Evolutionary conservation across 2,888 invertebrate species (phyloP).

Genomic region (Sialis fuliginosa): DNA sequence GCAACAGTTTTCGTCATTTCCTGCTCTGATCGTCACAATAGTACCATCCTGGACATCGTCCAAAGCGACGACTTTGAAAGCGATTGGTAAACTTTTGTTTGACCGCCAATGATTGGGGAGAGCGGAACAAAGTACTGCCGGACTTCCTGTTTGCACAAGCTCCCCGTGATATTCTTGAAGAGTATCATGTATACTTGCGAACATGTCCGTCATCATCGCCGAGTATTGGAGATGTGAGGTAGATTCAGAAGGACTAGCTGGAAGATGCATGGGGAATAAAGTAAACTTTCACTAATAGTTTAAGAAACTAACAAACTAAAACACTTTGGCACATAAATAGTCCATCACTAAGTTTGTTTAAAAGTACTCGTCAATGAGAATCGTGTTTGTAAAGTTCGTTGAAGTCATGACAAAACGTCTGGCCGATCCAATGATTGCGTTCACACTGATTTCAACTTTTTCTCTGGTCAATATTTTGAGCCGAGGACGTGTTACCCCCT

Average conservation of each 20-base stretch:
- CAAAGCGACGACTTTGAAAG: slow-evolving; percentile 88
- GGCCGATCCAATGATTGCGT: too few relatives aligned
- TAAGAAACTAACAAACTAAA: not conserved
- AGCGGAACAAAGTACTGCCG: slow-evolving; percentile 84
- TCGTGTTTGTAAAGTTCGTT: too few relatives aligned
- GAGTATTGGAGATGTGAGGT: slow-evolving; percentile 11
- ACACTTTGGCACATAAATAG: not conserved
- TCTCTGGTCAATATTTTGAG: too few relatives aligned
- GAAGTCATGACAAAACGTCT: too few relatives aligned
- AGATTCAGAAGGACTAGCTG: slow-evolving; percentile 3
- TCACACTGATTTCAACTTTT: too few relatives aligned
- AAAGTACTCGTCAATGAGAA: too few relatives aligned
- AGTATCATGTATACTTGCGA: slow-evolving; percentile 56
- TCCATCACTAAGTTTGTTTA: too few relatives aligned
- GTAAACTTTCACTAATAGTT: not conserved
- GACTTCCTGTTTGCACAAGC: slow-evolving; percentile 85
- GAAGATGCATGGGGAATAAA: slow-evolving; percentile 4
- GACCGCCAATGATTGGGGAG: slow-evolving; percentile 94
- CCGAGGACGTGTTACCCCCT: too few relatives aligned
- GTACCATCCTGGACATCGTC: slow-evolving; percentile 93
- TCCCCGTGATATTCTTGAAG: slow-evolving; percentile 84
- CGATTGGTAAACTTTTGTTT: slow-evolving; percentile 91
- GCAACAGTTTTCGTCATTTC: slow-evolving; percentile 95
- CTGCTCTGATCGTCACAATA: slow-evolving; percentile 80
- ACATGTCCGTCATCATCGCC: slow-evolving; percentile 51